These are phyloP conservation scores for Psittacula echo DNA, from an alignment of 2,797 vertebrate species.

Conservation along the genomic window DNA sequence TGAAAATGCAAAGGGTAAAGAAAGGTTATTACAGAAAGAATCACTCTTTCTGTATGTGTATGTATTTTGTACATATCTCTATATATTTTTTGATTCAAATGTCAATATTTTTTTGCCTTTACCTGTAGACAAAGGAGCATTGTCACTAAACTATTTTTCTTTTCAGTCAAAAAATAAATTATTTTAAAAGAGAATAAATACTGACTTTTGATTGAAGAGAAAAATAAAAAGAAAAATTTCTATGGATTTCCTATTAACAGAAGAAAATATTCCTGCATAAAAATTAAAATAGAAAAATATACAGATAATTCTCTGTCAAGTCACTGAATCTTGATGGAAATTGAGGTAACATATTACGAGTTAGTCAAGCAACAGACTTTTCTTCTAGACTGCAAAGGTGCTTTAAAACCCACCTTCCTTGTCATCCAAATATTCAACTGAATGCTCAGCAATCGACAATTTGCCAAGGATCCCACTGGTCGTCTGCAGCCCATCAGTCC, in stretches of 20 bases:
- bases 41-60: background rate
- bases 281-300: background rate
- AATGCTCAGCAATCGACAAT: background rate
- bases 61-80: background rate
- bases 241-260: background rate
- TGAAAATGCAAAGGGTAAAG: background rate
- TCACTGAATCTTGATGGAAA: background rate
- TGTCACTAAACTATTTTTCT: background rate
- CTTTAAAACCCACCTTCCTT: background rate
- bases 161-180: background rate
- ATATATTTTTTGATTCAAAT: background rate
- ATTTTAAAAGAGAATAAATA: background rate
- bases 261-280: background rate
- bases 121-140: background rate
- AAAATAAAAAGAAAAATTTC: background rate
- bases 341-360: background rate
- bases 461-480: background rate
- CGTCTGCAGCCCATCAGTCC: background rate
- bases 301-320: background rate
- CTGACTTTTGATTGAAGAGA: background rate
- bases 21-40: background rate
- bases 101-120: background rate
- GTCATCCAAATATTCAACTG: background rate
- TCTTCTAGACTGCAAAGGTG: background rate
- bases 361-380: background rate